Percentiles rank a stretch among this genome's conserved stretches.
These are phyloP conservation scores for Heliothis subflexa DNA, from an alignment of 1,140 invertebrate genomes.

Conservation along the genomic window DNA sequence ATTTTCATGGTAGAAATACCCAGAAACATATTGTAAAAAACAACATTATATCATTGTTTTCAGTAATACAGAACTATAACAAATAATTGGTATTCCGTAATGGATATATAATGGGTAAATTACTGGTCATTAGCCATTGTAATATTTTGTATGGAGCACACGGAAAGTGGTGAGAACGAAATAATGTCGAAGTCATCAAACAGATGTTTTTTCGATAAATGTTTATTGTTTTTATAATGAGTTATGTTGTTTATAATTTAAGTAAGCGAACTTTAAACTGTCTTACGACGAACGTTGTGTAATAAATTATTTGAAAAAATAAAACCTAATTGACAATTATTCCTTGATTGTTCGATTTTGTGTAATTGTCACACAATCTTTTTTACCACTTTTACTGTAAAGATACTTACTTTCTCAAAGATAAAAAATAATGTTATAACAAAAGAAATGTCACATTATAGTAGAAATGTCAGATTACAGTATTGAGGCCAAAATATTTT, in stretches of 20 bases:
- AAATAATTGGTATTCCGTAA: not conserved
- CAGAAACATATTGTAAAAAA: not conserved
- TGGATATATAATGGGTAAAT: constrained; percentile 29
- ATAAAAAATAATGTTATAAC: not conserved
- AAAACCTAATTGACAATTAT: too few species aligned
- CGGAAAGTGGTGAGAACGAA: not conserved
- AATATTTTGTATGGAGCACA: constrained; percentile 9
- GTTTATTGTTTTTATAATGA: constrained; percentile 11
- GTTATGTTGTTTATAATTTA: not conserved
- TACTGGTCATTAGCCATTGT: constrained; percentile 19
- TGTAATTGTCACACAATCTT: too few species aligned
- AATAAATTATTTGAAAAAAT: too few species aligned
- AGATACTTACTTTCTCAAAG: too few species aligned
- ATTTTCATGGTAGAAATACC: not conserved
- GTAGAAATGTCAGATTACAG: too few species aligned
- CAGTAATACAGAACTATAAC: not conserved
- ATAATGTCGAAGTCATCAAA: not conserved
- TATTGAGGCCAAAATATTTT: too few species aligned
- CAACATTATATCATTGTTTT: constrained; percentile 1
- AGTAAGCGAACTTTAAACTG: not conserved
- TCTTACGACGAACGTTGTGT: too few species aligned
- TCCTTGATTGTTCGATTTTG: too few species aligned
- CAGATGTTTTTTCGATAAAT: not conserved
- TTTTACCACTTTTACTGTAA: too few species aligned
- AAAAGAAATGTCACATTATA: not conserved